Conservation (phyloP, 2,113 vertebrate species). For the Neotoma lepida region DNA sequence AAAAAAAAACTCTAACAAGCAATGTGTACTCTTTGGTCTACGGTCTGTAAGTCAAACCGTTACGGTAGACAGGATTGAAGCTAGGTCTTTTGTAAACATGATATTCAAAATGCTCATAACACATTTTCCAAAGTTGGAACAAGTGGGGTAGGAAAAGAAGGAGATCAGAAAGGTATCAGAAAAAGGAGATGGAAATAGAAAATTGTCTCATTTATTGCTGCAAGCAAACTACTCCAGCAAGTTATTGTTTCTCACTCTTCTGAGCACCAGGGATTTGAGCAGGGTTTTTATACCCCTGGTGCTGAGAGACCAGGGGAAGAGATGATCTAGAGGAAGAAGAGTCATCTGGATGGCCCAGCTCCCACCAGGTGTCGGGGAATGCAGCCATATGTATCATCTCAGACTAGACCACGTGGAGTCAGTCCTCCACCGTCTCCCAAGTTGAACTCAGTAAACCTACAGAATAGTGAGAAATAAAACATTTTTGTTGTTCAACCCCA, state of each 20-base stretch:
- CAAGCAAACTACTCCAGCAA: neutral
- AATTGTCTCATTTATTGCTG: neutral
- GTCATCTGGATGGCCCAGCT: neutral
- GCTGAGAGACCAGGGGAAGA: conserved; percentile 13
- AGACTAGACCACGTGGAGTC: neutral
- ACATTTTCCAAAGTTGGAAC: conserved; percentile 1
- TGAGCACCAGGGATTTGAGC: neutral
- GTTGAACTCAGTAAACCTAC: neutral
- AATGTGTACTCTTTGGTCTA: neutral
- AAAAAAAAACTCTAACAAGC: neutral
- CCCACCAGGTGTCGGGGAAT: neutral
- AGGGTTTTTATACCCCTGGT: neutral
- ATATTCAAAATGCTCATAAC: neutral
- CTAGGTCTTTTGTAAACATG: conserved; percentile 1
- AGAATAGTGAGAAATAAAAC: conserved; percentile 36
- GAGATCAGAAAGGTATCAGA: neutral
- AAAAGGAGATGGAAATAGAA: neutral
- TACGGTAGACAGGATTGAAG: conserved; percentile 36
- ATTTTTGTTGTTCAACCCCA: conserved; percentile 33
- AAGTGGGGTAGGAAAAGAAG: neutral
- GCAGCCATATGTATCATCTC: neutral
- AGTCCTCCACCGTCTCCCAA: neutral
- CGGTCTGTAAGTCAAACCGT: neutral
- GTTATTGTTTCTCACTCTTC: conserved; percentile 44
- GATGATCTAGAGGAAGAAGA: neutral